Percentiles rank a stretch among this genome's conserved stretches.
These are phyloP conservation scores for Nymphalis polychloros DNA, from an alignment of 2,888 invertebrate genomes.

Conservation along the genomic window DNA sequence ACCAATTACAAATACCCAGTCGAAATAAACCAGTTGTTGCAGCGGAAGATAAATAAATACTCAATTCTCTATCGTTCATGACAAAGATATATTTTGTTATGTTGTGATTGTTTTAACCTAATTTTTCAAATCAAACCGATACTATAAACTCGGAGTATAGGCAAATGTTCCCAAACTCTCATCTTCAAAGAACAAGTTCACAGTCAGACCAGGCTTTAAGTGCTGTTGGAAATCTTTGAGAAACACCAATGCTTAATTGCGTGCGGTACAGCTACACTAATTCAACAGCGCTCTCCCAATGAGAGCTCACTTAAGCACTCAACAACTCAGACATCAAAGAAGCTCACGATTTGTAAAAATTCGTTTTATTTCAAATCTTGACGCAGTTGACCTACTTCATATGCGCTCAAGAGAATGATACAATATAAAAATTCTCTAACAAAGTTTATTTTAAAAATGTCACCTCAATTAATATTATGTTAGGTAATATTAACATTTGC, in stretches of 20 bases:
- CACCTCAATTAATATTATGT: too few species aligned
- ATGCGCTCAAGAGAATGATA: neutral
- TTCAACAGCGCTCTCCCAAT: conserved; percentile 55
- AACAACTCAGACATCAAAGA: conserved; percentile 61
- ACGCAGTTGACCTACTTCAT: conserved; percentile 22
- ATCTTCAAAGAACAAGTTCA: conserved; percentile 44
- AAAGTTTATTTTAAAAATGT: neutral
- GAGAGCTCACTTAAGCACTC: conserved; percentile 68
- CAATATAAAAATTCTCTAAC: neutral
- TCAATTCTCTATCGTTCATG: too few species aligned
- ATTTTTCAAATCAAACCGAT: neutral
- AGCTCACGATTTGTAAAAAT: conserved; percentile 32
- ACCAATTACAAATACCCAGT: too few species aligned
- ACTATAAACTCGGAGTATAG: neutral
- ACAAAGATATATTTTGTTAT: too few species aligned
- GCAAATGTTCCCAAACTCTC: conserved; percentile 7
- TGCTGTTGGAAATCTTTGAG: conserved; percentile 56
- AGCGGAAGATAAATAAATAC: too few species aligned
- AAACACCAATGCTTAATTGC: conserved; percentile 64
- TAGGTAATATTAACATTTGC: too few species aligned
- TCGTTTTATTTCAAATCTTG: conserved; percentile 26
- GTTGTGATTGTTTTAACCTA: neutral
- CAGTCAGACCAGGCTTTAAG: conserved; percentile 46
- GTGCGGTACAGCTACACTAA: conserved; percentile 52
- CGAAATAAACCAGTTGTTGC: too few species aligned